Percentiles rank a stretch among this genome's conserved stretches.
Conservation (phyloP, 2,797 vertebrate species). For the Halcyon leucocephala region DNA sequence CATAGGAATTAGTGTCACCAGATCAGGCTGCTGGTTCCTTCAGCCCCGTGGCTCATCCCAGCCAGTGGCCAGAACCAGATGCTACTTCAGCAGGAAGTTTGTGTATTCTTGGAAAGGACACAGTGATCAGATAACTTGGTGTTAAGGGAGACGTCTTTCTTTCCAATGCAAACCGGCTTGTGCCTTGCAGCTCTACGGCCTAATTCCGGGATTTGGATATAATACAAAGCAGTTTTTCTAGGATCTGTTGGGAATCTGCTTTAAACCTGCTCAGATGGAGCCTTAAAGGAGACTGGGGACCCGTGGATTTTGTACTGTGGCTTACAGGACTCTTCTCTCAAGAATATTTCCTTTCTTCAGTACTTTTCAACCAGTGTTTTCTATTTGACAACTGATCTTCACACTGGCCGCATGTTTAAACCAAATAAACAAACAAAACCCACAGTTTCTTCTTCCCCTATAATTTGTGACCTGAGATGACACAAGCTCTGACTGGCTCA, state of each 20-base stretch:
- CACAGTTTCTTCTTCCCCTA: conserved; percentile 20
- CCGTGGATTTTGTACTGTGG: neutral
- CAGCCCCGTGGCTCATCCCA: neutral
- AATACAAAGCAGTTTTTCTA: conserved; percentile 7
- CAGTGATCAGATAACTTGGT: neutral
- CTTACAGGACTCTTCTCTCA: neutral
- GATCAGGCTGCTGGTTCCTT: neutral
- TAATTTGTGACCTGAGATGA: conserved; percentile 71
- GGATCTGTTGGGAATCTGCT: neutral
- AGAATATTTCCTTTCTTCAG: neutral
- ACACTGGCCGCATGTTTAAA: neutral
- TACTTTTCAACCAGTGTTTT: neutral
- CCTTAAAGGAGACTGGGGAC: neutral
- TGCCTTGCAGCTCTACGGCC: neutral
- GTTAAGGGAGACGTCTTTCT: neutral
- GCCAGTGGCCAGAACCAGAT: neutral
- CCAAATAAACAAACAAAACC: conserved; percentile 59
- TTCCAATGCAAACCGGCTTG: neutral
- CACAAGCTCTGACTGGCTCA: conserved; percentile 13
- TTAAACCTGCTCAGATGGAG: neutral
- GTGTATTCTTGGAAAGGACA: neutral
- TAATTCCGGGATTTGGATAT: neutral
- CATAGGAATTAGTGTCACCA: neutral
- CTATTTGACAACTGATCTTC: conserved; percentile 29
- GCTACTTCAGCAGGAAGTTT: neutral